A percentile compares a stretch with the other conserved stretches of the same genome.
phyloP scores from a whole-genome alignment of 2,797 vertebrate genomes.

The Artibeus lituratus region DNA sequence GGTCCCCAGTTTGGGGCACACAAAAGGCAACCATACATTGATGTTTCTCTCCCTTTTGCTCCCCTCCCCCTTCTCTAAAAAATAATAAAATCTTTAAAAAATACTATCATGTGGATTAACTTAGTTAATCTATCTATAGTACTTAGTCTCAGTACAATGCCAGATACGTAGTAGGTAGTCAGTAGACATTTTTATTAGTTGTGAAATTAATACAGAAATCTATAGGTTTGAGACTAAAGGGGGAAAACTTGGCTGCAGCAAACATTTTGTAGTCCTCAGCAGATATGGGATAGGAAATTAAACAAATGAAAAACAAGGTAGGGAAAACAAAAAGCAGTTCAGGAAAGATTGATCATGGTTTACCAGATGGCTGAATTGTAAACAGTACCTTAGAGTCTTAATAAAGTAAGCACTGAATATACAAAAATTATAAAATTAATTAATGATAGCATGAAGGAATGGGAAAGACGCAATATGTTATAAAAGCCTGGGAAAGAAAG shows the following conservation, averaged over 20 bases:
- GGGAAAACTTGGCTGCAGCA: background rate
- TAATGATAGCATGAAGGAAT: background rate
- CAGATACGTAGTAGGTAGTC: background rate
- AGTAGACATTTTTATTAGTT: background rate
- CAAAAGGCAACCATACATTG: too few species aligned
- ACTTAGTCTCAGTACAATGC: background rate
- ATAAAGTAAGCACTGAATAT: background rate
- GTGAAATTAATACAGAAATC: background rate
- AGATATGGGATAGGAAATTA: background rate
- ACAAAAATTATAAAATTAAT: conserved; percentile 5
- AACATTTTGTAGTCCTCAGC: background rate
- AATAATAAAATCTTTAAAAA: too few species aligned
- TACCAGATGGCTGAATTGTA: background rate
- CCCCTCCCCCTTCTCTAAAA: too few species aligned
- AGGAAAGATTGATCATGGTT: background rate
- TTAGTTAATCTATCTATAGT: background rate
- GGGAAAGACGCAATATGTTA: background rate
- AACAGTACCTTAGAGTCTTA: background rate
- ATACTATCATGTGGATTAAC: background rate
- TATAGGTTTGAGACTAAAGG: background rate
- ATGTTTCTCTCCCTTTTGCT: too few species aligned
- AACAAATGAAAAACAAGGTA: background rate
- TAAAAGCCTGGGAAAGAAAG: background rate
- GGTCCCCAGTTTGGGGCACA: too few species aligned
- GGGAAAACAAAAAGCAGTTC: background rate